Percentiles rank a stretch among this genome's conserved stretches.
phyloP scores from a whole-genome alignment of 2,797 vertebrate genomes.

The Spinus olivaceus region DNA sequence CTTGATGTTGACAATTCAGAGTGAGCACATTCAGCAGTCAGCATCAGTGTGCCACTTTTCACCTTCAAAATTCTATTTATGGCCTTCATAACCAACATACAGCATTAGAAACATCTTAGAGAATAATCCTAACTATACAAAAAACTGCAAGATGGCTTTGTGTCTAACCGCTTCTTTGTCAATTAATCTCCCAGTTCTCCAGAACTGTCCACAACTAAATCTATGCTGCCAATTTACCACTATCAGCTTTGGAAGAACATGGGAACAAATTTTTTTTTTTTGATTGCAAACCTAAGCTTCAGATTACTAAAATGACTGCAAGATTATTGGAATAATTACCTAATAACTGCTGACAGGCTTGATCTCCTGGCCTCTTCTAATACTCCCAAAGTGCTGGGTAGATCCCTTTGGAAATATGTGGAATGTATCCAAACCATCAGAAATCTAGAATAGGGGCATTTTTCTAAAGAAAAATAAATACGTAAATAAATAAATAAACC shows the following conservation, averaged over 20 bases:
- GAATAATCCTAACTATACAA: neutral
- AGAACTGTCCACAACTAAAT: neutral
- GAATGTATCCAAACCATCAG: neutral
- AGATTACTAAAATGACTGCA: neutral
- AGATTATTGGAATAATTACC: slow-evolving; percentile 1
- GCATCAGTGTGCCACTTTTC: neutral
- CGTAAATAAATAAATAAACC: no score
- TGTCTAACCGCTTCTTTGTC: neutral
- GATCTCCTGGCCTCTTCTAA: neutral
- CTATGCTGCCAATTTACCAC: neutral
- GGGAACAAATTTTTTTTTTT: neutral
- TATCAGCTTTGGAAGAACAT: neutral
- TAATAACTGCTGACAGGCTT: slow-evolving; percentile 11
- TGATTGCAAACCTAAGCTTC: neutral
- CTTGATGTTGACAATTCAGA: neutral
- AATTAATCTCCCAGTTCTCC: neutral
- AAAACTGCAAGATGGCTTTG: neutral
- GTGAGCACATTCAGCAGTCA: neutral
- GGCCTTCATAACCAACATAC: neutral
- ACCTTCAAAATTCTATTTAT: neutral
- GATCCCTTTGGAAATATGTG: neutral
- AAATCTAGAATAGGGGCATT: neutral
- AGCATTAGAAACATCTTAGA: neutral
- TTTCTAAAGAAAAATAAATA: neutral
- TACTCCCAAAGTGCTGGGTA: neutral